Conservation (phyloP, 37 sponge, comb jelly and placozoan species). For the Aphrocallistes beatrix region DNA sequence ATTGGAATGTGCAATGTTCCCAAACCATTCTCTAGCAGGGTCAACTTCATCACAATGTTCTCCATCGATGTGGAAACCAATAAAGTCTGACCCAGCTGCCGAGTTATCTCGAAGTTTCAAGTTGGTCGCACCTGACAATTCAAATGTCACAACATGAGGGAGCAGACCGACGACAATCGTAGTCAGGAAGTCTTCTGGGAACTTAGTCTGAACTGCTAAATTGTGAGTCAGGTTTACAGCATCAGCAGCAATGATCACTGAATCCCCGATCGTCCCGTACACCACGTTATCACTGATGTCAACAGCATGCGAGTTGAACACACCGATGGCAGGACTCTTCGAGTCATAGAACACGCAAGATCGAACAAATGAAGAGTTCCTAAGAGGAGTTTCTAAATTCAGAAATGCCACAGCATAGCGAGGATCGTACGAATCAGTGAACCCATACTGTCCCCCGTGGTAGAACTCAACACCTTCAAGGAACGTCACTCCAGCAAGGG, state of each 20-base stretch:
- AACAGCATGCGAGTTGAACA: conserved; percentile 36
- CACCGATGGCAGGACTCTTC: conserved; percentile 69
- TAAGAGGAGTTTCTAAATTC: conserved; percentile 24
- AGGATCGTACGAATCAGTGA: conserved; percentile 57
- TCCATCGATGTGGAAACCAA: conserved; percentile 73
- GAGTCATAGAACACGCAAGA: conserved; percentile 58
- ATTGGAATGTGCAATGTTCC: conserved; percentile 67
- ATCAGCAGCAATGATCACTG: conserved; percentile 41
- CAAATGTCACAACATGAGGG: conserved; percentile 34
- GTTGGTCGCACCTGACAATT: conserved; percentile 24
- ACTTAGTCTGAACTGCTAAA: conserved; percentile 43
- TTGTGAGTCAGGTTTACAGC: conserved; percentile 30
- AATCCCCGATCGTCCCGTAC: conserved; percentile 62
- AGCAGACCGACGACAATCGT: neutral
- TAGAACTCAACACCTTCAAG: conserved; percentile 66
- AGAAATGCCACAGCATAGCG: conserved; percentile 67
- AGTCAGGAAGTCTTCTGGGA: conserved; percentile 36
- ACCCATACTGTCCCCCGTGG: conserved; percentile 69
- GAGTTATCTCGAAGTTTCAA: conserved; percentile 40
- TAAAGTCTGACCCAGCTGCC: conserved; percentile 57
- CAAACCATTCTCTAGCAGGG: conserved; percentile 16
- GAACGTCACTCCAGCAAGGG: conserved; percentile 39
- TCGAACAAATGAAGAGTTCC: conserved; percentile 33
- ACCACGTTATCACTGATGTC: conserved; percentile 54
- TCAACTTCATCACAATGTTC: conserved; percentile 40